Base-by-base conservation (phyloP, 2,888 invertebrate species). In the Sarcophaga rosellei region DNA sequence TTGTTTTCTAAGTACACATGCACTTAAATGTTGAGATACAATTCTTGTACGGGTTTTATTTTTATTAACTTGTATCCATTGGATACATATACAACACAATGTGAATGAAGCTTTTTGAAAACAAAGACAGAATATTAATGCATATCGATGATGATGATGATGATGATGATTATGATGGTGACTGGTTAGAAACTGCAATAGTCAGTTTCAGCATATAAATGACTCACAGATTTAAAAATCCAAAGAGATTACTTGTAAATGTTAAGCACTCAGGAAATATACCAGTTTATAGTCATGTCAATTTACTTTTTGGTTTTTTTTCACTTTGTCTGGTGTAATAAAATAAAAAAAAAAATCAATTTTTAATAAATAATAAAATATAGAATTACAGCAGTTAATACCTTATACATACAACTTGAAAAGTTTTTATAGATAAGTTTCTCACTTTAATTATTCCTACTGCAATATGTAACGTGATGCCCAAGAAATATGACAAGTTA, bases 21-120 rank as follows among this genome's bases (percentile, higher is more conserved):
- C 72, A 86, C 86, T 86, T 72, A 84, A 86, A 86, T 84, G 84
- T 86, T 86, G 74, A 59, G 68, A 81, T 62, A 62, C 84, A 72
- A 23, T 21, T 47, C 17, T 47, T 57, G 10, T 44, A 35, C 15
- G 0, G 21, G 44, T 44, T 3, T 35, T 35, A 23, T 69, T 69
- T 61, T 17, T 53, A 15, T 20, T 61, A 2, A 10, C n/a, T n/a
- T 61, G 61, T 61, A 47, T 25, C 35, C 47, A 69, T 4, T 17
- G 35, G 20, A 73, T 44, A 68, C 17, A 53, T 11, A 77, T n/a
- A 68, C 66, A 73, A 35, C 44, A 61, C 61, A 23, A 77, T 65
- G 35, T 23, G 17, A 62, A 21, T 73, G 69, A 53, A 35, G 35
- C 35, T 35, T 62, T 57, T 75, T 10, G 1, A 20, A 62, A 20